Percentiles rank a stretch among this genome's conserved stretches.
These are phyloP conservation scores for Lepus timidus DNA, from an alignment of 2,113 vertebrate genomes.

Conservation along the genomic window DNA sequence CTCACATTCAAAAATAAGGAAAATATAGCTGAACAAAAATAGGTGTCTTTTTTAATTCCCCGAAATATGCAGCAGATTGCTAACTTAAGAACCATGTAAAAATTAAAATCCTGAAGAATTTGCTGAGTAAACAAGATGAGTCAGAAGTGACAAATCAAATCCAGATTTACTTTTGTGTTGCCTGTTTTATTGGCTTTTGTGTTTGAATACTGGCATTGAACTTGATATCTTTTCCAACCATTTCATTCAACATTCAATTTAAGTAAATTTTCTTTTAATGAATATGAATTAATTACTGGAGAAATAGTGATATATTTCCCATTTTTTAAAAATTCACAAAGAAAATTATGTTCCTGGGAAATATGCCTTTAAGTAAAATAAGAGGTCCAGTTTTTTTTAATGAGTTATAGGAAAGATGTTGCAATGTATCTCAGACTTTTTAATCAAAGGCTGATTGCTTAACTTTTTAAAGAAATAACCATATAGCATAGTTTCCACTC, in stretches of 20 bases:
- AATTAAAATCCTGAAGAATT: conserved; percentile 29
- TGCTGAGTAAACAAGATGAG: background rate
- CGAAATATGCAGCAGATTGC: background rate
- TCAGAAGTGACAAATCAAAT: conserved; percentile 26
- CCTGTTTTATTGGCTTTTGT: background rate
- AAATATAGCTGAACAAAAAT: background rate
- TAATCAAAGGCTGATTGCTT: background rate
- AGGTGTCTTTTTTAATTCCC: background rate
- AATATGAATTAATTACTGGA: background rate
- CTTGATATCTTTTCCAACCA: background rate
- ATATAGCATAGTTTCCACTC: background rate
- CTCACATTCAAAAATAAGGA: background rate
- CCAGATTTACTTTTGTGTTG: background rate
- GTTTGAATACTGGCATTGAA: conserved; percentile 1
- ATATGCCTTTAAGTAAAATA: background rate
- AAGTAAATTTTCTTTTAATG: conserved; percentile 42
- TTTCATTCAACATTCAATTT: background rate
- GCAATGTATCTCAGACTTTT: conserved; percentile 8
- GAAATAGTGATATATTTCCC: conserved; percentile 40
- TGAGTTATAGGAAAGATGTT: background rate
- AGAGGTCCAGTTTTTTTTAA: conserved; percentile 20
- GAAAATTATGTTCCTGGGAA: background rate
- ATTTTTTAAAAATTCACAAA: background rate
- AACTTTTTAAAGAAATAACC: background rate
- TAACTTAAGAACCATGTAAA: conserved; percentile 6